phyloP scores from a whole-genome alignment of 2,888 invertebrate species.

The Eumerus sabulonum region DNA sequence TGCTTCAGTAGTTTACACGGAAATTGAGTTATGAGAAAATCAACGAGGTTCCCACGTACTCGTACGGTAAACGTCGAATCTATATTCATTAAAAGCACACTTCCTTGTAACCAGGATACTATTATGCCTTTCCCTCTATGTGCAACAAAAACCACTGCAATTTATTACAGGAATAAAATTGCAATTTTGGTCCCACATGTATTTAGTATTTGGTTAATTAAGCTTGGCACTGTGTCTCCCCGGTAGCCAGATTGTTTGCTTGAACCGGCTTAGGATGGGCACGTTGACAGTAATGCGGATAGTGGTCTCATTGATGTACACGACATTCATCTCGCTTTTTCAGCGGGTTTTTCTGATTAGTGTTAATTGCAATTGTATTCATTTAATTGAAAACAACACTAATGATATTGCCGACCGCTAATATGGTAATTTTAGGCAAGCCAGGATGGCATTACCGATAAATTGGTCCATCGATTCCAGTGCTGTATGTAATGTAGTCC shows the following conservation, averaged over 20 bases:
- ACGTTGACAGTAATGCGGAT: conserved; percentile 16
- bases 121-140: no score
- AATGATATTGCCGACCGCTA: no score
- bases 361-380: conserved; percentile 42
- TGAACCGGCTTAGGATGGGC: not conserved
- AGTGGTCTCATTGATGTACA: not conserved
- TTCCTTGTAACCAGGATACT: no score
- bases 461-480: no score
- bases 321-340: not conserved
- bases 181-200: conserved; percentile 48
- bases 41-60: no score
- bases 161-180: conserved; percentile 56
- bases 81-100: no score
- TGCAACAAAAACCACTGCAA: conserved; percentile 6
- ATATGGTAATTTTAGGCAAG: no score
- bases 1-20: no score
- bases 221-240: conserved; percentile 43
- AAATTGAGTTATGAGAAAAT: no score
- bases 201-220: conserved; percentile 60
- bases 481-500: no score
- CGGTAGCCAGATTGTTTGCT: not conserved
- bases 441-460: no score
- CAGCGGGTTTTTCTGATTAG: conserved; percentile 27
- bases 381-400: conserved; percentile 34
- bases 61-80: no score